Base-by-base conservation (phyloP, 2,797 vertebrate genomes). In the Holocentrus rufus region DNA sequence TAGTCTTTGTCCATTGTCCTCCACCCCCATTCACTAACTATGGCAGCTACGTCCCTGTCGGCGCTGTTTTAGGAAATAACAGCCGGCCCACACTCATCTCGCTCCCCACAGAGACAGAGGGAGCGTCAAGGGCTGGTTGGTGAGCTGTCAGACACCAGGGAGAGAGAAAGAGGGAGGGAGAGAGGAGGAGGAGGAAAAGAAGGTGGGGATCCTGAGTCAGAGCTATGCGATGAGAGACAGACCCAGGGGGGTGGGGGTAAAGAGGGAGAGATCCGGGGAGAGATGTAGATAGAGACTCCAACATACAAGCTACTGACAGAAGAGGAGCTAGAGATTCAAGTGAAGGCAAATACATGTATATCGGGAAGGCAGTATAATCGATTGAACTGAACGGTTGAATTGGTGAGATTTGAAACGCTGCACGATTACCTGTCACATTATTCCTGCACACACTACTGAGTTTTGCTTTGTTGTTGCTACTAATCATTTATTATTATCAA, bases 31-130 rank as follows among this genome's bases (percentile, higher is more conserved):
- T 54, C 65, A 15, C 23, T 36, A 6, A 53, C 47, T 3, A 3
- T 46, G 53, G 62, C 57, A 3, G 65, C 70, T 59, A 1, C 62
- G 34, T 61, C 25, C 18, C 18, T 1, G 42, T 61, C 44, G 54
- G 62, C 13, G 58, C 65, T 74, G 42, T 54, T 30, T 20, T 2
- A 52, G 53, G 62, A 57, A 63, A 31, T 50, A 82, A 85, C 88
- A 90, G 89, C 90, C 87, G 89, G 82, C 75, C 86, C 77, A 36
- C 73, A 84, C 59, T 83, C 78, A 80, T 73, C 65, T 66, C 78
- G 64, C 63, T 69, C 65, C 55, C 82, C 75, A 54, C 60, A 56
- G 72, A 75, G 68, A 56, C 65, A 70, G 58, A 59, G 36, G 11
- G 39, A 47, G 22, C 30, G 30, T 9, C 39, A n/a, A n/a, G 69